Percentiles rank a stretch among this genome's conserved stretches.
phyloP scores from a whole-genome alignment of 2,113 vertebrate genomes.

The Corvus hawaiiensis region DNA sequence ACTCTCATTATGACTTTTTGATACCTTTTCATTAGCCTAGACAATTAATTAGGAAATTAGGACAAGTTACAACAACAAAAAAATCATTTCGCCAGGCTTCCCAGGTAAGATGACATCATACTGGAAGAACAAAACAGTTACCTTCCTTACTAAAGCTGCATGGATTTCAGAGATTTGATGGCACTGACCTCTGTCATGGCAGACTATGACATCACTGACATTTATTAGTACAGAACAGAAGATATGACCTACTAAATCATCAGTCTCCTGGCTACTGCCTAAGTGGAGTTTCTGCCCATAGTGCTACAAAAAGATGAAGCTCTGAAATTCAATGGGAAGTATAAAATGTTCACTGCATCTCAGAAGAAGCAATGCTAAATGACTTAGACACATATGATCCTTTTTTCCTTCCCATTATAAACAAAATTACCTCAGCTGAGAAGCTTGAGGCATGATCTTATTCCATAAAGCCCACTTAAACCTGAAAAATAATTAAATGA shows the following conservation, averaged over 20 bases:
- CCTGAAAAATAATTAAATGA: slow-evolving; percentile 45
- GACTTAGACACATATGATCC: not conserved
- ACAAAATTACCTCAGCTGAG: not conserved
- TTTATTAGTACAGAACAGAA: not conserved
- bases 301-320: slow-evolving; percentile 1
- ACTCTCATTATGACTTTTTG: not conserved
- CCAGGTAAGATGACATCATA: not conserved
- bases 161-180: not conserved
- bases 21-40: not conserved
- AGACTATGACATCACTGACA: not conserved
- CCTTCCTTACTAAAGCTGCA: not conserved
- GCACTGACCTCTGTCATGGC: not conserved
- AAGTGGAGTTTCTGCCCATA: not conserved
- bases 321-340: not conserved
- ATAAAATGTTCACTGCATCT: not conserved
- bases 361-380: slow-evolving; percentile 3
- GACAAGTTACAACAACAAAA: not conserved
- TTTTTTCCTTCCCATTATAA: not conserved
- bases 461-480: slow-evolving; percentile 38
- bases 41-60: not conserved
- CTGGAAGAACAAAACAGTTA: not conserved
- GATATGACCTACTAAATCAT: not conserved
- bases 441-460: slow-evolving; percentile 10
- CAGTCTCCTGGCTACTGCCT: not conserved
- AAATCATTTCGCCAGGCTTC: not conserved